Evolutionary conservation across 1,140 invertebrate species (phyloP), one percentile per base, ranked within the genome.

Genomic region (Cherax destructor): DNA sequence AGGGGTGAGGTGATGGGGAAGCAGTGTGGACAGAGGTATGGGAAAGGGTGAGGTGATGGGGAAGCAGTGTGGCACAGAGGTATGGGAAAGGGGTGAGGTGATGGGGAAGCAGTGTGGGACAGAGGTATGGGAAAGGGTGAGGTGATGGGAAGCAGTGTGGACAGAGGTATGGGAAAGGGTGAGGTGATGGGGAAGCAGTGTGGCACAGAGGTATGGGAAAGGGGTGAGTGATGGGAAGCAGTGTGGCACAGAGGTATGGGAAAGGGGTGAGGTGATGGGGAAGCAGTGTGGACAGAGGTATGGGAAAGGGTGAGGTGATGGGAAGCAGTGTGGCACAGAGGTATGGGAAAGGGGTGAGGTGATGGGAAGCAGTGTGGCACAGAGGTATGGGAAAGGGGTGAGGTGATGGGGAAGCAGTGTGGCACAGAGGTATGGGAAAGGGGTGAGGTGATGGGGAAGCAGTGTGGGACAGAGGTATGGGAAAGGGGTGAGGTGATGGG

Each of bases 391-490:
- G 10, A 77, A 41, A 24, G 24, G 61, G 52, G 30, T 59, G 80
- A 7, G 50, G n/a, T 16, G 80, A 61, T 59, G 80, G 80, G 61
- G 49, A 30, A 83, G 4, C n/a, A 59, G 50, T 59, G 52, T 24
- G 80, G 24, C 21, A 52, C 52, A 83, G 30, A 49, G 80, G 80
- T 50, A 83, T 41, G 80, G 18, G 80, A 56, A 52, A 56, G 4
- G 52, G 18, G 49, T 47, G 7, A 52, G 16, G 61, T 11, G 61
- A 13, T 21, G 61, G 11, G 16, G 49, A 80, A 49, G 49, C 18
- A 41, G 13, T 10, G 61, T 7, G 61, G 3, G 13, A 3, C 61
- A 65, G 10, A 21, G 11, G 16, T 65, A 65, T 3, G 76, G 49
- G 5, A 56, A 56, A 10, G 80, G 78, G 30, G 24, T 10, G 49